Evolutionary conservation across 2,797 vertebrate species (phyloP).

Genomic region (Argya squamiceps): DNA sequence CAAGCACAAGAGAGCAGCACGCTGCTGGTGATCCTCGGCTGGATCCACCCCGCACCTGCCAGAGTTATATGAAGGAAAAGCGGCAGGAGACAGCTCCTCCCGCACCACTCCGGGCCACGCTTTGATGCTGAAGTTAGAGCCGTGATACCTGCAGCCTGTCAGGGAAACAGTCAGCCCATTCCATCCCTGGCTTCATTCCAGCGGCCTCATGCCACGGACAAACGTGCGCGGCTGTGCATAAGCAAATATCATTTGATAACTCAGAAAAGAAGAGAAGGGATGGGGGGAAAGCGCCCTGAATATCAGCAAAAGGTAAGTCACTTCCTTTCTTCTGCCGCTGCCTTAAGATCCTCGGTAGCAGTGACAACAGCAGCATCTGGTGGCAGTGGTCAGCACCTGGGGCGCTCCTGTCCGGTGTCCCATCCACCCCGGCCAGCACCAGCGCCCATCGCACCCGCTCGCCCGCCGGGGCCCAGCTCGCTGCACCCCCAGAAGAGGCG

Average conservation of each 20-base stretch:
- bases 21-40: not conserved
- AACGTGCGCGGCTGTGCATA: not conserved
- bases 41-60: rapidly evolving
- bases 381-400: conserved; percentile 68
- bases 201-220: not conserved
- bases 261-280: not conserved
- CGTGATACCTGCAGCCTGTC: rapidly evolving
- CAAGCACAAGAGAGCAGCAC: rapidly evolving
- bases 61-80: not conserved
- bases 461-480: not conserved
- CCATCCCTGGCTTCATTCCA: not conserved
- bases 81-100: not conserved
- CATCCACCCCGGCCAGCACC: not conserved
- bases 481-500: not conserved
- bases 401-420: conserved; percentile 17
- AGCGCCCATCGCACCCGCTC: not conserved
- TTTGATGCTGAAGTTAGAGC: not conserved
- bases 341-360: conserved; percentile 36
- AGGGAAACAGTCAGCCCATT: not conserved
- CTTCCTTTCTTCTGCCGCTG: conserved; percentile 31
- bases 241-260: conserved; percentile 21
- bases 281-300: not conserved
- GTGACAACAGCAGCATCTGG: conserved; percentile 76
- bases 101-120: rapidly evolving
- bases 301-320: conserved; percentile 14